These are phyloP conservation scores for Zosterops borbonicus DNA, from an alignment of 2,113 vertebrate genomes.

Conservation along the genomic window DNA sequence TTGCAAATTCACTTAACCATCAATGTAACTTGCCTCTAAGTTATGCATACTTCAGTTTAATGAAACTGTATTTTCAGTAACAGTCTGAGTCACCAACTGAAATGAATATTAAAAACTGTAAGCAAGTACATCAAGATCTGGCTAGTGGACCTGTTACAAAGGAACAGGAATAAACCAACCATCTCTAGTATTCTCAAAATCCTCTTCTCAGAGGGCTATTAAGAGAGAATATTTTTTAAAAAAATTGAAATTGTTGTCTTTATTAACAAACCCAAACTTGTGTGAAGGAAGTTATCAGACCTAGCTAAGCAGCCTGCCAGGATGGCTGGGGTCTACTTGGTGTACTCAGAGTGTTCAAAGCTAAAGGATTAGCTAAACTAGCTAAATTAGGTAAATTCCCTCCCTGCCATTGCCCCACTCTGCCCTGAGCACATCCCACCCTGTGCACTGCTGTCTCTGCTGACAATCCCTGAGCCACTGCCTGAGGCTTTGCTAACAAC, in stretches of 20 bases:
- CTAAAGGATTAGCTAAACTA: background rate
- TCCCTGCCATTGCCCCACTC: background rate
- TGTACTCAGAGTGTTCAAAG: background rate
- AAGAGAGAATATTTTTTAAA: background rate
- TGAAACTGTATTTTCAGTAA: slow-evolving; percentile 25
- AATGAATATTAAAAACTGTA: slow-evolving; percentile 12
- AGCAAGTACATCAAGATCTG: background rate
- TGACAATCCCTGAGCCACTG: background rate
- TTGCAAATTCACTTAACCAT: background rate
- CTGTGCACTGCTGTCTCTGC: background rate
- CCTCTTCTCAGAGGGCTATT: background rate
- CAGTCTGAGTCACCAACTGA: background rate
- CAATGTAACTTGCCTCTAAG: background rate
- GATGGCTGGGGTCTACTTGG: background rate
- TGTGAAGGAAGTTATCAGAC: background rate
- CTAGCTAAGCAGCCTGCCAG: background rate
- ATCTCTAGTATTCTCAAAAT: background rate
- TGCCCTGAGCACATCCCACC: background rate
- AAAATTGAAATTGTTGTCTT: background rate
- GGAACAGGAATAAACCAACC: background rate
- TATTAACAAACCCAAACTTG: background rate
- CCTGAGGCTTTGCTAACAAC: background rate
- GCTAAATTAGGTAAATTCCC: background rate
- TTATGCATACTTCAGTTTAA: background rate
- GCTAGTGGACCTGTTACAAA: background rate